Base-by-base conservation (phyloP, 2,888 invertebrate species). In the Thyatira batis region DNA sequence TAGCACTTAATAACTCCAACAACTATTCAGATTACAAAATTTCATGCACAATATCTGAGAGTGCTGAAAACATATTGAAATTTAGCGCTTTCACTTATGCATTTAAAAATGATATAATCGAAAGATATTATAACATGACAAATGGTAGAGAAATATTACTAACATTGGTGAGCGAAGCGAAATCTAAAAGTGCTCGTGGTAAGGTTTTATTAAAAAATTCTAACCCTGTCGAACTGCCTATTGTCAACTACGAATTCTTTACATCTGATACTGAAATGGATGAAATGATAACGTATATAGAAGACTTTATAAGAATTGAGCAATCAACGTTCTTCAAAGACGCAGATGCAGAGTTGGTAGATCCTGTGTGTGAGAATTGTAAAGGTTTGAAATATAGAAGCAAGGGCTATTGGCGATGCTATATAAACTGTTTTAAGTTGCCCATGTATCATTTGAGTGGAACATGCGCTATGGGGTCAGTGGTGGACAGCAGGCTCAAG, bases 391-490 rank as follows among this genome's bases (percentile, higher is more conserved):
- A 53, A 1, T 21, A n/a, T 33, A 30, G 20, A 49, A 49, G 11
- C 30, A n/a, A 33, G 49, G 49, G n/a, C n/a, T 67, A 66, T 23
- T 64, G 61, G 66, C 56, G 55, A 20, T 66, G 66, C 39, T 67
- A 64, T 30, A 30, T 50, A 9, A 43, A 43, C 11, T 57, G 58
- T 39, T 51, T 68, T 57, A 45, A 45, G 2, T 23, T 46, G 0
- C 27, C 61, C 8, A 49, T 51, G n/a, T 57, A 60, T 45, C 55
- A 65, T 20, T 62, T 60, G 11, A 48, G 25, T 8, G 49, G 67
- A 13, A 67, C 65, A 10, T 67, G 65, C 45, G 49, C 61, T 0
- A 62, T 67, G 63, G 68, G 68, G 1, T 49, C 53, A 8, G 67
- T 63, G 23, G 63, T 67, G 3, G 61, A 68, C 25, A 46, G 61